Evolutionary conservation across 1,140 invertebrate genomes (phyloP).

Genomic region (Scaptodrosophila lebanonensis): DNA sequence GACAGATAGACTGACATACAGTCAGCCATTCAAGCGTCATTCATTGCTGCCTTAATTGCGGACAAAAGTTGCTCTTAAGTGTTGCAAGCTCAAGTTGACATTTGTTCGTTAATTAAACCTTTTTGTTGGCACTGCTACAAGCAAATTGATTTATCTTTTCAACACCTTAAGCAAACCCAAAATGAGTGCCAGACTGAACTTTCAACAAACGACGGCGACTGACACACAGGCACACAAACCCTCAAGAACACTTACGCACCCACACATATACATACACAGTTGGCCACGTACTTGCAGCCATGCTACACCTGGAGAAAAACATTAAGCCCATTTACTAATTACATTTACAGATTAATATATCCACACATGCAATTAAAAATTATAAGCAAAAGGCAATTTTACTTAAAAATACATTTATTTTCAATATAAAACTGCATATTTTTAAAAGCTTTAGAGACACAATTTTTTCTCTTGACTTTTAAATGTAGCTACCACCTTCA

Average conservation of each 20-base stretch:
- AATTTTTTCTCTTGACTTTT: too few relatives aligned
- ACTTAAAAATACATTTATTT: too few relatives aligned
- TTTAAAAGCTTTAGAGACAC: too few relatives aligned
- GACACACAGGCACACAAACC: neutral
- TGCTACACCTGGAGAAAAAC: too few relatives aligned
- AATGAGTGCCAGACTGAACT: neutral
- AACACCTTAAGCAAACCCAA: constrained; percentile 50
- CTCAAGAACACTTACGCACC: constrained; percentile 4
- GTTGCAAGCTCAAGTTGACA: constrained; percentile 62
- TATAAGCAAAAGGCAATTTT: too few relatives aligned
- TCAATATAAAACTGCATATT: too few relatives aligned
- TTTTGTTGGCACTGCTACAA: constrained; percentile 69
- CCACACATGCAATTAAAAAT: too few relatives aligned
- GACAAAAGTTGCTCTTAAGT: constrained; percentile 63
- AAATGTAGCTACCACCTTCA: too few relatives aligned
- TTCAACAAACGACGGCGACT: constrained; percentile 2
- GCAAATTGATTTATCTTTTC: constrained; percentile 73
- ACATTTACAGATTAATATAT: too few relatives aligned
- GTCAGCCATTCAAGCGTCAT: constrained; percentile 66
- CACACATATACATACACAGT: neutral
- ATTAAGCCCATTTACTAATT: too few relatives aligned
- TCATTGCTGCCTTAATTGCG: constrained; percentile 69
- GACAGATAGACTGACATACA: constrained; percentile 18
- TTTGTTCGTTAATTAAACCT: constrained; percentile 76
- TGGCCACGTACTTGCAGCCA: too few relatives aligned